A percentile compares a stretch with the other conserved stretches of the same genome.
These are phyloP conservation scores for Drosophila setifemur DNA, from an alignment of 1,140 invertebrate genomes.

Conservation along the genomic window DNA sequence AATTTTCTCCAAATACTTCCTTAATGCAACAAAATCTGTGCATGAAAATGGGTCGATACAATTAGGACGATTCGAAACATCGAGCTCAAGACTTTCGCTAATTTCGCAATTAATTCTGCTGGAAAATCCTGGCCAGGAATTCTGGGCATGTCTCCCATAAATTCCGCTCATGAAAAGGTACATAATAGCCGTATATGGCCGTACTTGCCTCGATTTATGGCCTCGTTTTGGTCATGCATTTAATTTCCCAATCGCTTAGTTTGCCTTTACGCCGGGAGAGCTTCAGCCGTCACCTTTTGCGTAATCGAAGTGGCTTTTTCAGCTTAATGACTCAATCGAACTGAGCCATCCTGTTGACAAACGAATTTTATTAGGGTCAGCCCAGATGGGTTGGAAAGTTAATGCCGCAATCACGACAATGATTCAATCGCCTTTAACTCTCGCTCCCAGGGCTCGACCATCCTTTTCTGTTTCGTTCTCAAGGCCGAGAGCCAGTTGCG, in stretches of 20 bases:
- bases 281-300: neutral
- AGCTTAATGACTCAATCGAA: constrained; percentile 26
- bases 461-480: constrained; percentile 83
- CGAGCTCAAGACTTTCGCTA: constrained; percentile 4
- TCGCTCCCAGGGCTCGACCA: constrained; percentile 81
- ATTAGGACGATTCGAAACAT: constrained; percentile 22
- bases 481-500: constrained; percentile 82
- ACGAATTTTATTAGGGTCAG: constrained; percentile 41
- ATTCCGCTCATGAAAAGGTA: constrained; percentile 23
- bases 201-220: constrained; percentile 56
- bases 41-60: constrained; percentile 12
- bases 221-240: constrained; percentile 20
- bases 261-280: neutral
- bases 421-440: constrained; percentile 5
- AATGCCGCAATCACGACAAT: constrained; percentile 12
- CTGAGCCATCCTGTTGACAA: constrained; percentile 19
- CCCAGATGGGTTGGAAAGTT: constrained; percentile 7
- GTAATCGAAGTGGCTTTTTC: constrained; percentile 17
- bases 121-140: constrained; percentile 20
- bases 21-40: too few relatives aligned
- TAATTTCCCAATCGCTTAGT: constrained; percentile 36
- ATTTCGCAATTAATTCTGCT: constrained; percentile 58
- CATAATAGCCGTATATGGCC: constrained; percentile 4
- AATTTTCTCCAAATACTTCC: too few relatives aligned
- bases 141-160: constrained; percentile 15